Evolutionary conservation across 1,140 invertebrate genomes (phyloP).

Genomic region (Protaetia brevitarsis): DNA sequence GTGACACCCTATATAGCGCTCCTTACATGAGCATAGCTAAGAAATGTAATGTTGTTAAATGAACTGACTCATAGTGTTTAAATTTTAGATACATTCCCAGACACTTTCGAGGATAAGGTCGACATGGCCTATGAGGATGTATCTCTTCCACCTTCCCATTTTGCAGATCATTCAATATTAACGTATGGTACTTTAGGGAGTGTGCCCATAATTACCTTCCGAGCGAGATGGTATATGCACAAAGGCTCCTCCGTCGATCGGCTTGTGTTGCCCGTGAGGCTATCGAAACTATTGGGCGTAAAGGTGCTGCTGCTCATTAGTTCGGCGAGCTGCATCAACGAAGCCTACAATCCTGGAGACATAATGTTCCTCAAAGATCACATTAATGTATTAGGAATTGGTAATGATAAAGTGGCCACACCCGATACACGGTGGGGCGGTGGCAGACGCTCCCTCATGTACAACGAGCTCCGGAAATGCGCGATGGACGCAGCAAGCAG

Average conservation of each 20-base stretch:
- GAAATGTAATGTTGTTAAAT: not conserved
- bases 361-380: constrained; percentile 97
- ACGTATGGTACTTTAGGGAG: too few relatives aligned
- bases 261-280: too few relatives aligned
- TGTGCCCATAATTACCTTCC: too few relatives aligned
- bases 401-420: constrained; percentile 84
- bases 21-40: too few relatives aligned
- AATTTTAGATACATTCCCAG: constrained; percentile 77
- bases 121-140: constrained; percentile 82
- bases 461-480: constrained; percentile 69
- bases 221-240: too few relatives aligned
- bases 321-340: constrained; percentile 91
- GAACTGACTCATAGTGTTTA: constrained; percentile 39
- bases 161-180: constrained; percentile 86
- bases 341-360: constrained; percentile 82
- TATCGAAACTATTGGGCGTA: constrained; percentile 90
- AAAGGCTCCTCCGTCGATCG: too few relatives aligned
- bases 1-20: too few relatives aligned
- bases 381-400: constrained; percentile 88
- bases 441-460: constrained; percentile 85
- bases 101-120: constrained; percentile 68
- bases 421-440: constrained; percentile 92
- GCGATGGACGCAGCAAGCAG: constrained; percentile 68
- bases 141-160: constrained; percentile 86
- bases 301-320: constrained; percentile 86